A percentile compares a stretch with the other conserved stretches of the same genome.
phyloP scores from a whole-genome alignment of 2,113 vertebrate species.

The Rhea americana region DNA sequence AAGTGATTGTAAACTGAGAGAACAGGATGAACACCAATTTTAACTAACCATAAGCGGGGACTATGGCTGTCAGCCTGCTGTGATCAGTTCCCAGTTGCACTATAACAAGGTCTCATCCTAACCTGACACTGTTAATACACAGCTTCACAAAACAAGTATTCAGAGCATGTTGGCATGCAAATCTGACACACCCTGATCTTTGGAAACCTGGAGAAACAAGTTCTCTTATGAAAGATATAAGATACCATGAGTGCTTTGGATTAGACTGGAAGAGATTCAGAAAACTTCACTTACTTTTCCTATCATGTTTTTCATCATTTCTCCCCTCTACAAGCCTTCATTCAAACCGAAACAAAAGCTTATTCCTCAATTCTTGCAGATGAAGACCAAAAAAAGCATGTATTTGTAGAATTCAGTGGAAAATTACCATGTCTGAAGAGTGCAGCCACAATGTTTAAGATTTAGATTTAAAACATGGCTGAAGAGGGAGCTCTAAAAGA shows the following conservation, averaged over 20 bases:
- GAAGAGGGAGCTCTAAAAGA: background rate
- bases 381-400: background rate
- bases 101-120: background rate
- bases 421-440: background rate
- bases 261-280: background rate
- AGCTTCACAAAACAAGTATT: background rate
- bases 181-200: background rate
- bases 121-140: background rate
- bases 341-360: background rate
- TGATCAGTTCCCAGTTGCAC: background rate
- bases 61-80: fast-evolving
- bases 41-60: background rate
- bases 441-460: background rate
- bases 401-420: background rate
- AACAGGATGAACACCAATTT: background rate
- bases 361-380: background rate
- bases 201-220: background rate
- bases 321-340: background rate
- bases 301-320: background rate
- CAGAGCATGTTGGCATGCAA: background rate
- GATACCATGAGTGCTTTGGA: background rate
- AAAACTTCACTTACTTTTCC: background rate
- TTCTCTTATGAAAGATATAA: background rate
- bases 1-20: background rate
- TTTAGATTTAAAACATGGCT: background rate